A percentile compares a stretch with the other conserved stretches of the same genome.
phyloP scores from a whole-genome alignment of 2,113 vertebrate genomes.

The Bos javanicus region DNA sequence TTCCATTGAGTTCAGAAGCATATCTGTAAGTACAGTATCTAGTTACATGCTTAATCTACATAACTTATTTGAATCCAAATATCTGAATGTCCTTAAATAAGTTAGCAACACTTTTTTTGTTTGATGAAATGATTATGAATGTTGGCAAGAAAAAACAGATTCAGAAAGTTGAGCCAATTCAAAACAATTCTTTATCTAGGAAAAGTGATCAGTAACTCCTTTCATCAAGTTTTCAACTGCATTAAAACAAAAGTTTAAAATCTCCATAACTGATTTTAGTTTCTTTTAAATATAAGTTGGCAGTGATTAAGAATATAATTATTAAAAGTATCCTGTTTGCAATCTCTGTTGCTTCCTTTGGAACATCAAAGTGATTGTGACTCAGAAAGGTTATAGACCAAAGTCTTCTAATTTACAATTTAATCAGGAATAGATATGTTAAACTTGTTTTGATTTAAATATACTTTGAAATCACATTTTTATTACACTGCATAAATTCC shows the following conservation, averaged over 20 bases:
- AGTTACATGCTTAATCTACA: neutral
- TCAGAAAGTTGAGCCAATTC: neutral
- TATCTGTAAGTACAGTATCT: neutral
- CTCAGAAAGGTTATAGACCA: neutral
- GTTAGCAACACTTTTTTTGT: neutral
- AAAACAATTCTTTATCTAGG: neutral
- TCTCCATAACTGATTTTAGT: neutral
- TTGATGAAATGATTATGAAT: neutral
- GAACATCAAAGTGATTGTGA: neutral
- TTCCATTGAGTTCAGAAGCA: neutral
- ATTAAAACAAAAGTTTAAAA: neutral
- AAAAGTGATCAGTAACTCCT: neutral
- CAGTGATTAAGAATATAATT: neutral
- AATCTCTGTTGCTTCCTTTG: neutral
- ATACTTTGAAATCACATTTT: neutral
- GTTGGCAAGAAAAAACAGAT: neutral
- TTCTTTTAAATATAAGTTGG: neutral
- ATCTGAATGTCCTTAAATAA: neutral
- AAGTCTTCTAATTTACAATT: neutral
- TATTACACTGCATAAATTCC: neutral
- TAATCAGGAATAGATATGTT: neutral
- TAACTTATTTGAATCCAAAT: neutral
- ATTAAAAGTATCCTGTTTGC: neutral
- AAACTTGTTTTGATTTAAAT: conserved; percentile 5
- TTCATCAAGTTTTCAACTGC: neutral